phyloP scores from a whole-genome alignment of 2,888 invertebrate genomes.

The Drosophila phalerata region DNA sequence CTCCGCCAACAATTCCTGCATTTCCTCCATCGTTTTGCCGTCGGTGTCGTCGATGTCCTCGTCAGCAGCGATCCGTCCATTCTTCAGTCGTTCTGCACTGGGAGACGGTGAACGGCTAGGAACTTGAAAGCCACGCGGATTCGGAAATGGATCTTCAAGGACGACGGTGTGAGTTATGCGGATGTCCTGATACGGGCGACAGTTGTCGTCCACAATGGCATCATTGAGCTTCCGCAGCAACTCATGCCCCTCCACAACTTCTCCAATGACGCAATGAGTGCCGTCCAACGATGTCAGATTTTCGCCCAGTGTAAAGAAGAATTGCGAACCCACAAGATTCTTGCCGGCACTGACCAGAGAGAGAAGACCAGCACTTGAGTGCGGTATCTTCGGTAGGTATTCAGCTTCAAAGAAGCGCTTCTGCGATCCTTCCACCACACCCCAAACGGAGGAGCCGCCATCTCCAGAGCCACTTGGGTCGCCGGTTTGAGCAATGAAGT shows the following conservation, averaged over 20 bases:
- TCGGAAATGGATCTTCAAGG: conserved; percentile 97
- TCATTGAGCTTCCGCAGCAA: conserved; percentile 96
- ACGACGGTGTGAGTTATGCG: conserved; percentile 98
- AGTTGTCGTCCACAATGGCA: conserved; percentile 94
- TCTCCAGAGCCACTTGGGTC: conserved; percentile 96
- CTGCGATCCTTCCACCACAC: conserved; percentile 93
- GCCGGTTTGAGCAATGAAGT: conserved; percentile 98
- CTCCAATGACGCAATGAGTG: conserved; percentile 97
- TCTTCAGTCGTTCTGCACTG: conserved; percentile 91
- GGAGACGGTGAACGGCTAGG: conserved; percentile 97
- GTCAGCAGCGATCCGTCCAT: conserved; percentile 96
- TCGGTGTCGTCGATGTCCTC: conserved; percentile 96
- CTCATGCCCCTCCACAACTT: conserved; percentile 94
- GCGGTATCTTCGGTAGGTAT: conserved; percentile 95
- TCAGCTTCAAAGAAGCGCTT: conserved; percentile 97
- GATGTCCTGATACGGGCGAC: conserved; percentile 97
- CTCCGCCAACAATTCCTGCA: conserved; percentile 94
- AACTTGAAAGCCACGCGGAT: conserved; percentile 91
- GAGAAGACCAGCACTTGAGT: conserved; percentile 93
- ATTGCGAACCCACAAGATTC: conserved; percentile 96
- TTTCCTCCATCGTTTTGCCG: conserved; percentile 93
- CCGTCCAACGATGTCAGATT: conserved; percentile 96
- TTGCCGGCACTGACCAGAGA: conserved; percentile 98
- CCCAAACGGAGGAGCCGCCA: conserved; percentile 96
- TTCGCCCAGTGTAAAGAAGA: conserved; percentile 96